phyloP scores from a whole-genome alignment of 2,113 vertebrate species.

The Oncorhynchus mykiss region DNA sequence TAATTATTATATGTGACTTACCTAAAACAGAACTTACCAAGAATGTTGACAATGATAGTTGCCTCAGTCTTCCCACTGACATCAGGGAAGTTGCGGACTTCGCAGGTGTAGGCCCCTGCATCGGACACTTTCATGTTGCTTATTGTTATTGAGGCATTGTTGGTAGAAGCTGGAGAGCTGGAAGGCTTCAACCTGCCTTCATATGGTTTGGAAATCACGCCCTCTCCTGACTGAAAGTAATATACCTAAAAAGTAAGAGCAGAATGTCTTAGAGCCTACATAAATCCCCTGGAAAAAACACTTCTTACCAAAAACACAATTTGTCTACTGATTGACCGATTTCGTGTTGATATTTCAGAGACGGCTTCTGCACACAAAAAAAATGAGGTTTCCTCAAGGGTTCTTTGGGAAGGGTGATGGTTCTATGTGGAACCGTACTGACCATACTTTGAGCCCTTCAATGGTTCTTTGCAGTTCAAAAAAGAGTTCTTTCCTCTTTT shows the following conservation, averaged over 20 bases:
- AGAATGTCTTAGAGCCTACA: neutral
- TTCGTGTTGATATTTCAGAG: neutral
- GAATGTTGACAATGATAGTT: constrained; percentile 70
- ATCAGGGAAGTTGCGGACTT: constrained; percentile 78
- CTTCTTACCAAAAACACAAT: neutral
- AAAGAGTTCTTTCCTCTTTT: too few relatives aligned
- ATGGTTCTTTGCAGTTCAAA: too few relatives aligned
- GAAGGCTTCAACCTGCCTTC: constrained; percentile 68
- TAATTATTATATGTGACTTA: neutral
- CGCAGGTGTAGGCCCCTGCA: constrained; percentile 79
- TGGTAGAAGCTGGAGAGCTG: constrained; percentile 40
- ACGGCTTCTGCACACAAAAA: too few relatives aligned
- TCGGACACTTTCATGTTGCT: constrained; percentile 78
- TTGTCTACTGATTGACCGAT: neutral
- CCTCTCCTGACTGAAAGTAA: constrained; percentile 56
- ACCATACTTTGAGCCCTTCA: too few relatives aligned
- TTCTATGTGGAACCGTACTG: too few relatives aligned
- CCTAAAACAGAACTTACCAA: constrained; percentile 70
- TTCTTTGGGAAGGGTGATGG: too few relatives aligned
- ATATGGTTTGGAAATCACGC: constrained; percentile 12
- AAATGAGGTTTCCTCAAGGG: neutral
- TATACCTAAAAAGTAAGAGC: constrained; percentile 52
- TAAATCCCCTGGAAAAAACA: neutral
- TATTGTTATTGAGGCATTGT: constrained; percentile 81
- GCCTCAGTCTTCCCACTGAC: constrained; percentile 65